These are phyloP conservation scores for Byasa hedistus DNA, from an alignment of 2,888 invertebrate species.

Conservation along the genomic window DNA sequence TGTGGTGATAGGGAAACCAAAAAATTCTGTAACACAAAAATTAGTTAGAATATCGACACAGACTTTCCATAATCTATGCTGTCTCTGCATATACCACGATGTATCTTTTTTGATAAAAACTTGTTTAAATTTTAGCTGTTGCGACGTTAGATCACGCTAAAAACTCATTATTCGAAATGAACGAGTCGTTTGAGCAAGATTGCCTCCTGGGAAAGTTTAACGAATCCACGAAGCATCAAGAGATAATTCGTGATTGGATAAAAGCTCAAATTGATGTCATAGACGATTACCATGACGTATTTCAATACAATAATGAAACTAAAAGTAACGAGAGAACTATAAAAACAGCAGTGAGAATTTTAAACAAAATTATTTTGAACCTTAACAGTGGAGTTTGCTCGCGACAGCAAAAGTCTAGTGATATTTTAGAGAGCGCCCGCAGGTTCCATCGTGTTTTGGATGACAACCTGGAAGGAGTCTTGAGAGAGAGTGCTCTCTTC, in stretches of 20 bases:
- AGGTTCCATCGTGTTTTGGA: constrained; percentile 22
- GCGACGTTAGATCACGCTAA: constrained; percentile 12
- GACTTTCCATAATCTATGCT: not conserved
- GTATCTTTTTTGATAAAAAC: not conserved
- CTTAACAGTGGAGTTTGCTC: constrained; percentile 21
- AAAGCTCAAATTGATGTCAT: constrained; percentile 23
- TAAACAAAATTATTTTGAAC: constrained; percentile 22
- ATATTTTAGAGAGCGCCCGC: constrained; percentile 13
- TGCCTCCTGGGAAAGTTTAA: constrained; percentile 20
- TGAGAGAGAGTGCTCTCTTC: constrained; percentile 21
- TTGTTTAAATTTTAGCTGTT: constrained; percentile 19
- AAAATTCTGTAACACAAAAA: not conserved
- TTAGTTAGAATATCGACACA: not conserved
- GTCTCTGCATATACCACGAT: not conserved
- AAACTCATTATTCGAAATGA: constrained; percentile 20
- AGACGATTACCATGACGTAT: constrained; percentile 6
- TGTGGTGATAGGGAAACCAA: constrained; percentile 46
- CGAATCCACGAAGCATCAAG: constrained; percentile 1
- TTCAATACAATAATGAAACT: constrained; percentile 3
- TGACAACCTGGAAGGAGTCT: constrained; percentile 16
- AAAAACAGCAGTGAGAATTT: constrained; percentile 11
- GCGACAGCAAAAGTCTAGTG: constrained; percentile 13
- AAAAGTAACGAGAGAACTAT: constrained; percentile 4
- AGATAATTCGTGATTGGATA: constrained; percentile 22
- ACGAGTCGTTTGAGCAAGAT: constrained; percentile 14